Conservation (phyloP, 2,888 invertebrate species). For the Nephrotoma flavescens region DNA sequence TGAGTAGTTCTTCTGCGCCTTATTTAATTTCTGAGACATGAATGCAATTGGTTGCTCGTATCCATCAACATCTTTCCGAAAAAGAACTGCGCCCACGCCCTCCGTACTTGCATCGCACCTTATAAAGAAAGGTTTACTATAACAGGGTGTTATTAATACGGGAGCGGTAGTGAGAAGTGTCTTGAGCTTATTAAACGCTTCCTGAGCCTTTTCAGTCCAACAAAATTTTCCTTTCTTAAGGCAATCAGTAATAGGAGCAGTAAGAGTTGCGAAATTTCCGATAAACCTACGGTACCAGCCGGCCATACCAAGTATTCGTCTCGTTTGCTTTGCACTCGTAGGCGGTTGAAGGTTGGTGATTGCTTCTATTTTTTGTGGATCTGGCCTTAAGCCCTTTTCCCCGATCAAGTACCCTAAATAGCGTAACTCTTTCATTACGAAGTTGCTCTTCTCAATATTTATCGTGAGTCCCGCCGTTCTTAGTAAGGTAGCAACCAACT, state of each 20-base stretch:
- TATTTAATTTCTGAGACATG: neutral
- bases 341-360: neutral
- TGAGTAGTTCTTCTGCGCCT: neutral
- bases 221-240: neutral
- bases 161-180: too few relatives aligned
- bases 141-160: too few relatives aligned
- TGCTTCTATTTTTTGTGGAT: neutral
- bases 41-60: neutral
- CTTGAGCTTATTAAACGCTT: neutral
- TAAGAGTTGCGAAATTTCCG: too few relatives aligned
- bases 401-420: neutral
- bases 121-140: too few relatives aligned
- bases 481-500: neutral
- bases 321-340: neutral
- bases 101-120: neutral
- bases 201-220: neutral
- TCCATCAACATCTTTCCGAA: neutral
- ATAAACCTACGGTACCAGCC: neutral
- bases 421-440: neutral
- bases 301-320: neutral
- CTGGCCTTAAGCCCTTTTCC: neutral
- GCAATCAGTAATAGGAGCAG: too few relatives aligned
- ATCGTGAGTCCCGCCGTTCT: neutral
- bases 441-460: neutral
- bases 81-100: neutral